Base-by-base conservation (phyloP, 2,113 vertebrate genomes). In the Axis porcinus region DNA sequence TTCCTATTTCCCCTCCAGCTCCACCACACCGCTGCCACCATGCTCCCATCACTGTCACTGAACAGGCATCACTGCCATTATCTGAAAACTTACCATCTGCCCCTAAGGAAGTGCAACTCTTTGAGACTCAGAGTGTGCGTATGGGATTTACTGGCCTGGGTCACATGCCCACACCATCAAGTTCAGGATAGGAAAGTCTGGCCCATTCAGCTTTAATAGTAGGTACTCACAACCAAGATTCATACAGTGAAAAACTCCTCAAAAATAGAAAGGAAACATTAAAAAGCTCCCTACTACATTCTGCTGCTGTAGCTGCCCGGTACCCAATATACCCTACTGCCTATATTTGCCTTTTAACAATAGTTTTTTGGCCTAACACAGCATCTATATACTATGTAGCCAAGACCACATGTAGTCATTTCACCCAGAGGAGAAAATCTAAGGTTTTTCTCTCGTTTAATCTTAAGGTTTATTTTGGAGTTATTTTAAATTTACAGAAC, bases 11-110 rank as follows among this genome's bases (percentile, higher is more conserved):
- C 62, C 78, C 19, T 16, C 33, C 0, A 9, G 25, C n/a, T 76
- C 33, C 16, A 7, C 13, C 17, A 0, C 5, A 4, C 7, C 17
- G 33, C 47, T 60, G 36, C 28, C 33, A 8, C 33, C 17, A 33
- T 11, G 0, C 4, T 11, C 25, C 13, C 6, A 15, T 11, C 11
- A 4, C 23, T 54, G n/a, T 30, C 36, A 30, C 28, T 45, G 6
- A 5, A 40, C 55, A 93, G 64, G 36, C 9, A 4, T 23, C 16
- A 15, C 6, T 1, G 40, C 70, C 70, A 14, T 43, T 43, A 27
- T 27, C 40, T 43, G 70, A 43, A 25, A 43, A 43, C 70, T 27
- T 76, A 23, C 21, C 33, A 13, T 43, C 79, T 81, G 15, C 57
- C 55, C 40, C 58, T 28, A 21, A 74, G 84, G 52, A 13, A 36